These are phyloP conservation scores for Emesis russula DNA, from an alignment of 2,888 invertebrate genomes.

Conservation along the genomic window DNA sequence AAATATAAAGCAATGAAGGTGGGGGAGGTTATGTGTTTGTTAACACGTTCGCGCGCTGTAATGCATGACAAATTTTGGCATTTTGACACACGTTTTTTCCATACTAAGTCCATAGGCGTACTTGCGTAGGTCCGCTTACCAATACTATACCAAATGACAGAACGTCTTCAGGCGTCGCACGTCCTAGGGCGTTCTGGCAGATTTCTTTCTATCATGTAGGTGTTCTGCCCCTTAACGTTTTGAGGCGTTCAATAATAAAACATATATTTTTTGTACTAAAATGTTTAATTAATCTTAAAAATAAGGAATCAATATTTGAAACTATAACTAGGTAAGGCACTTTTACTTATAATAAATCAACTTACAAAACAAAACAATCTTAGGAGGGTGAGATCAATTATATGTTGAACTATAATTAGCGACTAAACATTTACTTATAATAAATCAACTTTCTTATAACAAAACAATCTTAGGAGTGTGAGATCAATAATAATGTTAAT, in stretches of 20 bases:
- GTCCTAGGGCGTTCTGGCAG: constrained; percentile 71
- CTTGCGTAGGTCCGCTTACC: constrained; percentile 48
- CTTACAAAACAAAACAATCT: constrained; percentile 52
- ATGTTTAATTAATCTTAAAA: constrained; percentile 40
- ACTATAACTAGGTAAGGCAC: constrained; percentile 47
- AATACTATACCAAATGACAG: constrained; percentile 44
- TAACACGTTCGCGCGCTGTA: constrained; percentile 53
- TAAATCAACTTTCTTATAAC: constrained; percentile 55
- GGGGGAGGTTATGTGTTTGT: not conserved
- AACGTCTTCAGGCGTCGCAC: constrained; percentile 47
- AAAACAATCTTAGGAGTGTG: constrained; percentile 59
- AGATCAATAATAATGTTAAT: constrained; percentile 62
- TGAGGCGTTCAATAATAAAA: constrained; percentile 46
- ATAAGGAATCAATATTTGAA: constrained; percentile 43
- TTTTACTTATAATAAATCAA: constrained; percentile 52
- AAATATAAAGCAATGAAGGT: not conserved
- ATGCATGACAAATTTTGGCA: constrained; percentile 46
- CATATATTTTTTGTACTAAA: constrained; percentile 34
- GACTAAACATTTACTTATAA: constrained; percentile 39
- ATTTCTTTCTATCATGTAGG: constrained; percentile 57
- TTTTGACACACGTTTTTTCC: constrained; percentile 33
- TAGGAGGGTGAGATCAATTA: constrained; percentile 56
- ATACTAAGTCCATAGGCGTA: constrained; percentile 42
- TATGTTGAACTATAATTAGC: constrained; percentile 48
- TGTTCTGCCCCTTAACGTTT: constrained; percentile 46